Base-by-base conservation (phyloP, 2,888 invertebrate genomes). In the Hipparchia semele region DNA sequence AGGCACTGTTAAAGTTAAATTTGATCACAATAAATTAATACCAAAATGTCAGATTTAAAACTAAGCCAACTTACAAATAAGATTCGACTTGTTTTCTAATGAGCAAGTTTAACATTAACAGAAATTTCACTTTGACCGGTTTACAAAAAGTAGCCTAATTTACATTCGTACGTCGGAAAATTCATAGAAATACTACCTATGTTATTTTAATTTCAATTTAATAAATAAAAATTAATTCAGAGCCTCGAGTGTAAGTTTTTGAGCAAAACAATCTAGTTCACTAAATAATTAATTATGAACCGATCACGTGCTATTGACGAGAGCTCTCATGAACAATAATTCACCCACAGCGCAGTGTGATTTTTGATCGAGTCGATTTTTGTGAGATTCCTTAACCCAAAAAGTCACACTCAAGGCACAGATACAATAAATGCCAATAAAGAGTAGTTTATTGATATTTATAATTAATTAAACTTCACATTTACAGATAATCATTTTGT, bases 361-460 rank as follows among this genome's bases (percentile, higher is more conserved):
- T 23, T 23, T 23, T 23, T 23, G 0, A 23, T 23, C 1, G 6
- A 7, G 49, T 49, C 6, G 49, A 49, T 7, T 49, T 23, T 7
- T 7, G 3, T 56, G n/a, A 13, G 56, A 13, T 56, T 56, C 8
- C 7, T 8, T 58, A 23, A 58, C 23, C 8, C 62, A 62, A 62
- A 62, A 62, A 62, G 45, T 62, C n/a, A 62, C 62, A 46, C 62
- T 7, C 46, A n/a, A 13, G 46, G 46, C 46, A 13, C 13, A 13
- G 12, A 45, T 49, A 13, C 46, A 62, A 62, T 13, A 49, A 62
- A 62, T 13, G 13, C 62, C 45, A 62, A 46, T 9, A 8, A 45
- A 61, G n/a, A n/a, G 5, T 8, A 56, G 13, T 13, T 56, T 56
- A 54, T n/a, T 54, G n/a, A 56, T 56, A 23, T 56, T 56, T 6